Conservation (phyloP, 1,140 invertebrate genomes). For the Chionoecetes opilio region DNA sequence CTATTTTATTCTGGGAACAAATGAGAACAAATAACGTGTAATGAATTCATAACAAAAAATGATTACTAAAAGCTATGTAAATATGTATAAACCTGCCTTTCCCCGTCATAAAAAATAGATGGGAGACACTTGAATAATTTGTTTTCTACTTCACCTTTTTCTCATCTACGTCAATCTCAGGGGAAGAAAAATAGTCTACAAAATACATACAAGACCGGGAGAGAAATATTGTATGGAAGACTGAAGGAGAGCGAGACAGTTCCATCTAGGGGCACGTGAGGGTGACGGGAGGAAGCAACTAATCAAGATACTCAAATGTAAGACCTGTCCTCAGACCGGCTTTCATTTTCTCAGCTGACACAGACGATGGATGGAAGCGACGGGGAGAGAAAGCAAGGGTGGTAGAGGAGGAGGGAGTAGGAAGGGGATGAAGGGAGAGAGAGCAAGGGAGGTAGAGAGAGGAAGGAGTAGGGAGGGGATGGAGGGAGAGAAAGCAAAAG, state of each 20-base stretch:
- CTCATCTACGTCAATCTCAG: neutral
- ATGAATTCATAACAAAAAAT: no score
- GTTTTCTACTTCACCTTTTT: neutral
- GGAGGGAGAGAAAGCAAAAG: no score
- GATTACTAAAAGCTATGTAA: neutral
- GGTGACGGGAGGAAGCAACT: neutral
- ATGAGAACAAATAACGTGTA: no score
- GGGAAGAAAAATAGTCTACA: neutral
- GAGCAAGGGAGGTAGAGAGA: no score
- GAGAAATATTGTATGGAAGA: neutral
- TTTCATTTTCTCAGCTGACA: conserved; percentile 29
- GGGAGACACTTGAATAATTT: neutral
- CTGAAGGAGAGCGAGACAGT: neutral
- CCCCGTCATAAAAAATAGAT: neutral
- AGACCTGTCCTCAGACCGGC: neutral
- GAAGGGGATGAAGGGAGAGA: neutral
- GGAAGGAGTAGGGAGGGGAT: no score
- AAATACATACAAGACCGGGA: neutral
- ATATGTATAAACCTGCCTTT: neutral
- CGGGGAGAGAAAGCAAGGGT: neutral
- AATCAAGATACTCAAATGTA: conserved; percentile 22
- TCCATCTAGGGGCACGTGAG: neutral
- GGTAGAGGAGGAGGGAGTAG: neutral
- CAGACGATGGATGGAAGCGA: conserved; percentile 15
- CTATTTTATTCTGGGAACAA: no score